Base-by-base conservation (phyloP, 2,113 vertebrate genomes). In the Scomber scombrus region DNA sequence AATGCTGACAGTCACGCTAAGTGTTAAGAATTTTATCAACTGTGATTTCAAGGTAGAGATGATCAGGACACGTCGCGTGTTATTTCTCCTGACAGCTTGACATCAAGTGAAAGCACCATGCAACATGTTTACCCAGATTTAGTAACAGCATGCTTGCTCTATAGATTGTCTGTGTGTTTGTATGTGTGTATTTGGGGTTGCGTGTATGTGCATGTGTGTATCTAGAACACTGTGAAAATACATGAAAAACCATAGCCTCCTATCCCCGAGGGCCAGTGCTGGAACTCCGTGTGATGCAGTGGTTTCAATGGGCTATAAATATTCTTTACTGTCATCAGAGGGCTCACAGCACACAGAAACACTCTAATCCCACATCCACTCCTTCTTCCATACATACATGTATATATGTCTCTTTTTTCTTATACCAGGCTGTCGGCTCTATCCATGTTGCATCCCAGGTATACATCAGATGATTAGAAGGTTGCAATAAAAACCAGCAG, bases 251-350 rank as follows among this genome's bases (percentile, higher is more conserved):
- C 91, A 71, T 73, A 85, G 78, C 55, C 86, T 86, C 34, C 76
- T 67, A 57, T 90, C 82, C 90, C 88, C 4, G 26, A 81, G 82
- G 83, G 84, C 82, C 70, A 81, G 81, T 47, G 58, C 92, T 90
- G 75, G 76, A 26, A 26, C 87, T 91, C 96, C 96, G 90, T 97
- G 97, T 92, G 97, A 97, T 0, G 96, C 97, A 69, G 96, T 97
- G 73, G 94, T 97, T 88, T 96, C 96, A 29, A 95, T 96, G 94
- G 58, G 71, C 88, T 93, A 92, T 89, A 92, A 91, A 93, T 92
- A 92, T 73, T 69, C 82, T 81, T 80, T 70, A 75, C 73, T 85
- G 90, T 90, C 87, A 90, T 90, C 84, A 88, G 75, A 78, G 83
- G 83, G 81, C 95, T 95, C 95, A 19, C 94, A 96, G 83, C 95